phyloP scores from a whole-genome alignment of 2,888 invertebrate genomes.

The Onthophagus sagittarius region DNA sequence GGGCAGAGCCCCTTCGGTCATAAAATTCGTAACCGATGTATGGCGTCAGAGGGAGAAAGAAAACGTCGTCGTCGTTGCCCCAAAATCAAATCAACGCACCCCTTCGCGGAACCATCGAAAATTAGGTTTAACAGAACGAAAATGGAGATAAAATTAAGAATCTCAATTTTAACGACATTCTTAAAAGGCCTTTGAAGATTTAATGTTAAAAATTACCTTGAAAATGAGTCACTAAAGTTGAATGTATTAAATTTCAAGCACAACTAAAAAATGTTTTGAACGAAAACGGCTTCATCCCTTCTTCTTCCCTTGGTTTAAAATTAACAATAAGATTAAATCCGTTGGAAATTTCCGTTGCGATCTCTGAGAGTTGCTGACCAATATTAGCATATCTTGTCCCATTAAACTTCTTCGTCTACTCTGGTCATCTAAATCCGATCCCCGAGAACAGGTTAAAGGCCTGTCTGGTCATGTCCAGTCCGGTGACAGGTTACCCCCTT shows the following conservation, averaged over 20 bases:
- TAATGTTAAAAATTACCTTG: too few species aligned
- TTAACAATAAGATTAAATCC: background rate
- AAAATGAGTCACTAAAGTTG: too few species aligned
- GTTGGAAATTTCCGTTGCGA: background rate
- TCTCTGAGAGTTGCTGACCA: background rate
- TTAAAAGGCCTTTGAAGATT: background rate
- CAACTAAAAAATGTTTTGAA: background rate
- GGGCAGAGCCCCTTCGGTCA: background rate
- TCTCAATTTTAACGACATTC: background rate
- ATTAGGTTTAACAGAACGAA: background rate
- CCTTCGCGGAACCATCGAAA: background rate
- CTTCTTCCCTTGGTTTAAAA: background rate
- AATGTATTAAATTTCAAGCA: background rate
- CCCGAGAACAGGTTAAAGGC: slow-evolving; percentile 8
- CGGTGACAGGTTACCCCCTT: slow-evolving; percentile 32
- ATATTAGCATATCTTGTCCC: slow-evolving; percentile 12
- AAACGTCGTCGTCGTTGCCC: too few species aligned
- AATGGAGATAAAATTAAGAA: background rate
- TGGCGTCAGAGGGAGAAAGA: background rate
- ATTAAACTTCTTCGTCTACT: slow-evolving; percentile 1
- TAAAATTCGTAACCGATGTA: background rate
- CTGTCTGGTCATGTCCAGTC: slow-evolving; percentile 33
- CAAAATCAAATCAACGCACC: background rate
- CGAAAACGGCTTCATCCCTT: background rate
- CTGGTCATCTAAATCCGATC: background rate